Base-by-base conservation (phyloP, 2,888 invertebrate genomes). In the Nephrotoma guestfalica region DNA sequence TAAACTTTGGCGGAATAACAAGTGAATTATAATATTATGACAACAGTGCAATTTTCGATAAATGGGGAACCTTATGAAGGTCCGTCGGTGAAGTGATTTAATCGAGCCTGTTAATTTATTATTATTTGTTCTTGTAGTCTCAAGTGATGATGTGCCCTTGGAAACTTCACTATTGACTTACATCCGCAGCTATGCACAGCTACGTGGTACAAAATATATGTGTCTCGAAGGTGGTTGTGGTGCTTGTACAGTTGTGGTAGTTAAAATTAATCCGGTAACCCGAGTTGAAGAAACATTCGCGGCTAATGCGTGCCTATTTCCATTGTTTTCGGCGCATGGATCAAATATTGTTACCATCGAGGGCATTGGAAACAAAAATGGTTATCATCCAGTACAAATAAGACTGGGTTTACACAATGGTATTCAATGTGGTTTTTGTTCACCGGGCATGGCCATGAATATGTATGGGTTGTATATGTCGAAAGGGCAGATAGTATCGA, bases 341-440 rank as follows among this genome's bases (percentile, higher is more conserved):
- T 94, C 94, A 94, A 92, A 93, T 84, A 92, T 95, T 41, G 93
- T 92, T 11, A 95, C 95, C 0, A 92, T 94, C 0, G 95, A 96
- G 90, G 94, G 95, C 0, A 90, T 95, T 47, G 95, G 95, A 1
- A 93, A 92, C 89, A 92, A 91, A 88, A 92, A 91, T 85, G 94
- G 94, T 7, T 94, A 94, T 89, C 94, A 95, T 88, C 92, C 93
- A 4, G 93, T 95, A 47, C 94, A 95, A 89, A 91, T 90, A 41
- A 90, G 93, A 5, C 90, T 95, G 41, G 94, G 94, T 0, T 91
- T 92, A 45, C 93, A 93, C 88, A 93, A 94, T 89, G 95, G 94
- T 0, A 93, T 94, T 0, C 94, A 95, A 89, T 95, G 95, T 89
- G 95, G 95, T 0, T 94, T 91, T 89, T 96, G 96, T 88, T 94